Percentiles rank a stretch among this genome's conserved stretches.
phyloP scores from a whole-genome alignment of 2,888 invertebrate species.

The Nomada lathburiana region DNA sequence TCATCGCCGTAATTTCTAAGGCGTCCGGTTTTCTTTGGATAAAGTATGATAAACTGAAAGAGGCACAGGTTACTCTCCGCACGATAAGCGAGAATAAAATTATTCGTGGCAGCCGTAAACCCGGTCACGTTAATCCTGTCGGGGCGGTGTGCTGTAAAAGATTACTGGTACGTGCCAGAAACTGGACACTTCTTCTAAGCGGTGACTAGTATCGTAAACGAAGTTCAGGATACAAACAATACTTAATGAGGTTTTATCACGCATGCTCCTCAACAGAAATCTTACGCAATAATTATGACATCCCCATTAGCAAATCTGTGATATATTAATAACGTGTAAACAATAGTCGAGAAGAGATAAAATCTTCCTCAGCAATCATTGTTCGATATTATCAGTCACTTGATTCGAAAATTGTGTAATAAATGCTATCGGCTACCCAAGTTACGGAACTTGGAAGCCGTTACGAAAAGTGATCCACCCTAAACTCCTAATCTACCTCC shows the following conservation, averaged over 20 bases:
- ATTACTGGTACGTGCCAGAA: slow-evolving; percentile 49
- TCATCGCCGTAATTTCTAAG: neutral
- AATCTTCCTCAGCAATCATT: too few species aligned
- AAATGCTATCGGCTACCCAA: too few species aligned
- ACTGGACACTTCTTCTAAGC: slow-evolving; percentile 25
- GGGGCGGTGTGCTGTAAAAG: slow-evolving; percentile 38
- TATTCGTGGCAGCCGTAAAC: slow-evolving; percentile 41
- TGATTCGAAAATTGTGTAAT: too few species aligned
- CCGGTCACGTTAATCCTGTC: slow-evolving; percentile 45
- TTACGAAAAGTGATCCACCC: too few species aligned
- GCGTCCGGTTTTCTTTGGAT: neutral
- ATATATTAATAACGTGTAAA: too few species aligned
- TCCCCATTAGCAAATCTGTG: too few species aligned
- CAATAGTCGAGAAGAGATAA: too few species aligned
- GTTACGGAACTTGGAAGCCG: too few species aligned
- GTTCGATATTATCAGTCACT: too few species aligned
- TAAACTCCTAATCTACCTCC: too few species aligned
- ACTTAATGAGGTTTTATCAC: neutral
- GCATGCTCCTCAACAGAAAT: too few species aligned
- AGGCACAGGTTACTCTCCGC: slow-evolving; percentile 2
- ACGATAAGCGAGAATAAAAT: slow-evolving; percentile 49
- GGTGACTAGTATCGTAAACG: neutral
- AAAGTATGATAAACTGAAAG: slow-evolving; percentile 12
- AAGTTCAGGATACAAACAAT: neutral
- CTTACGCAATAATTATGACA: too few species aligned